These are phyloP conservation scores for Pseudanteris insignis DNA, from an alignment of 2,888 invertebrate genomes.

Conservation along the genomic window DNA sequence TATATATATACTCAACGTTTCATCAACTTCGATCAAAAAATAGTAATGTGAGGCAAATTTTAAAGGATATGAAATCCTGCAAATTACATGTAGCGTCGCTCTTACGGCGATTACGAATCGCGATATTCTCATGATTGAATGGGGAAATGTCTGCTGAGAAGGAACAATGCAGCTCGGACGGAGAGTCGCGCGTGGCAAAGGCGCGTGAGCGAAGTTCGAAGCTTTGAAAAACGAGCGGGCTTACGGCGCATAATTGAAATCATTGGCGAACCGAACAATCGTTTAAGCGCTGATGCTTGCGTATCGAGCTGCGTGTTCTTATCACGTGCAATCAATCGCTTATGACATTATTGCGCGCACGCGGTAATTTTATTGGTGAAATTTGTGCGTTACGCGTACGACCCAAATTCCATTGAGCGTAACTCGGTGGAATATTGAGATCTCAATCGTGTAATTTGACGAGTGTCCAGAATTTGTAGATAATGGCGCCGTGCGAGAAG, in stretches of 20 bases:
- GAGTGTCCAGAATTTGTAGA: slow-evolving; percentile 38
- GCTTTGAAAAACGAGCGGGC: neutral
- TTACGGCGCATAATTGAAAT: too few species aligned
- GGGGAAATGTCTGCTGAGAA: too few species aligned
- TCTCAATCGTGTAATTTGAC: slow-evolving; percentile 43
- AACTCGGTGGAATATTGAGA: slow-evolving; percentile 38
- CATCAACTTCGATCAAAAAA: slow-evolving; percentile 47
- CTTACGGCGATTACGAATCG: slow-evolving; percentile 28
- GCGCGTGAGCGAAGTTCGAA: neutral
- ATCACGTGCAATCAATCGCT: slow-evolving; percentile 16
- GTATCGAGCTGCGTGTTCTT: too few species aligned
- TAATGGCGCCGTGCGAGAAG: slow-evolving; percentile 39
- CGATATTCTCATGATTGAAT: slow-evolving; percentile 23
- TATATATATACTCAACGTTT: slow-evolving; percentile 58
- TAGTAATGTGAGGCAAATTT: slow-evolving; percentile 14
- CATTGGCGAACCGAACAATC: too few species aligned
- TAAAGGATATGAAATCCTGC: slow-evolving; percentile 20
- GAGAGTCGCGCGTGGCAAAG: too few species aligned
- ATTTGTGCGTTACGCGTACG: slow-evolving; percentile 23
- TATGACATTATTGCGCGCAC: slow-evolving; percentile 18
- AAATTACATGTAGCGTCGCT: slow-evolving; percentile 30
- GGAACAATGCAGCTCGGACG: too few species aligned
- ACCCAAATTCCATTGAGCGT: slow-evolving; percentile 31
- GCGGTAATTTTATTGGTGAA: slow-evolving; percentile 25
- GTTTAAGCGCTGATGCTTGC: too few species aligned